Conservation (phyloP, 2,797 vertebrate genomes). For the Peromyscus aztecus region DNA sequence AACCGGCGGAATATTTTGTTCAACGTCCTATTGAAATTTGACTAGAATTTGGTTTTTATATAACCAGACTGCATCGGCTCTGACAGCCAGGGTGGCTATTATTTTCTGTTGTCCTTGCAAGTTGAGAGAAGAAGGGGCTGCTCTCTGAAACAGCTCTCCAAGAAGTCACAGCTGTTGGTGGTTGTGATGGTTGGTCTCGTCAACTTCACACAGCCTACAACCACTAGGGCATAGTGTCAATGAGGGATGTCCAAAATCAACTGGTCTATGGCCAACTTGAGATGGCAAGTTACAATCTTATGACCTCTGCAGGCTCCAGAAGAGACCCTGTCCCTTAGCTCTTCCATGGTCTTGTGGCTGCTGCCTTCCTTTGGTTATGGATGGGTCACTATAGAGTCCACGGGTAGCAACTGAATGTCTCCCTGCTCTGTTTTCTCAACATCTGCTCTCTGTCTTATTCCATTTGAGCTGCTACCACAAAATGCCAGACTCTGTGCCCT, state of each 20-base stretch:
- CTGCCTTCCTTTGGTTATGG: background rate
- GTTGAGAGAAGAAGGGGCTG: background rate
- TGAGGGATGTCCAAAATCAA: background rate
- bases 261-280: background rate
- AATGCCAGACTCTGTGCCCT: background rate
- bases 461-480: background rate
- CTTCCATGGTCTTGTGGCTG: background rate
- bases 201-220: background rate
- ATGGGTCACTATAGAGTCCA: background rate
- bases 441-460: background rate
- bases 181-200: background rate
- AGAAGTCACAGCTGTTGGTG: background rate
- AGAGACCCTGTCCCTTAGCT: background rate
- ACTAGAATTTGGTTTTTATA: background rate
- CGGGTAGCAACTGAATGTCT: background rate
- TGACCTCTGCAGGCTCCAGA: background rate
- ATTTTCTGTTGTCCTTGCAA: background rate
- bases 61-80: background rate
- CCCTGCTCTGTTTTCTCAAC: background rate
- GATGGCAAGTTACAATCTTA: background rate
- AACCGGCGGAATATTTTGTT: constrained; percentile 36
- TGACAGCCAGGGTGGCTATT: background rate
- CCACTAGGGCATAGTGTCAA: background rate
- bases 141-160: background rate
- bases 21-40: background rate